These are phyloP conservation scores for Callipepla californica DNA, from an alignment of 2,113 vertebrate species.

Conservation along the genomic window DNA sequence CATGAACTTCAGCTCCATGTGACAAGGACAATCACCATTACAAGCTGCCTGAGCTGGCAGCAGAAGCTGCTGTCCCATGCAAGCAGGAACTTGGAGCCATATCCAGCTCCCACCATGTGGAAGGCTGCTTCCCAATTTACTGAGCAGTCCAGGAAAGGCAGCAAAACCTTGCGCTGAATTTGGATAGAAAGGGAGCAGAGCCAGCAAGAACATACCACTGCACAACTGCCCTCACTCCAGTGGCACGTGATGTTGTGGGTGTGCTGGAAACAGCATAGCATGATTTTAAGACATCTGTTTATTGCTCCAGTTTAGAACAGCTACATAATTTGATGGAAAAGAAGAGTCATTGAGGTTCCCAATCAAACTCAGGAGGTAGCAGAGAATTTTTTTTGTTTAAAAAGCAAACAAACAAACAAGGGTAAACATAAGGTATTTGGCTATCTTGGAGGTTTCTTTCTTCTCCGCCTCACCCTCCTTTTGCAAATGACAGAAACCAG, in stretches of 20 bases:
- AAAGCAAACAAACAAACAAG: neutral
- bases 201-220: neutral
- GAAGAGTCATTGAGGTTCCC: rapidly evolving
- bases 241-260: rapidly evolving
- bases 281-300: neutral
- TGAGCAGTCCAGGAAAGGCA: neutral
- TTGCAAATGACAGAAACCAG: constrained; percentile 7
- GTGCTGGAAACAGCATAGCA: neutral
- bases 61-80: neutral
- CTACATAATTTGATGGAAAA: neutral
- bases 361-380: neutral
- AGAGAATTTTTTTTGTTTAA: neutral
- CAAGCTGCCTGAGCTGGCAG: neutral
- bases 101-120: rapidly evolving
- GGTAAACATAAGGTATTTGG: neutral
- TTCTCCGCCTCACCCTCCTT: neutral
- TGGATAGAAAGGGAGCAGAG: neutral
- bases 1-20: neutral
- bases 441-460: neutral
- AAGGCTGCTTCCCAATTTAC: neutral
- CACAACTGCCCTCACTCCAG: neutral
- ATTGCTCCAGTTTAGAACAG: neutral
- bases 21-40: neutral
- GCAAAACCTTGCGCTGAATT: neutral
- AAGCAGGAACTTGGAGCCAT: neutral